Evolutionary conservation across 2,797 vertebrate species (phyloP), one percentile per base, ranked within the genome.

Genomic region (Sebastes cheni): DNA sequence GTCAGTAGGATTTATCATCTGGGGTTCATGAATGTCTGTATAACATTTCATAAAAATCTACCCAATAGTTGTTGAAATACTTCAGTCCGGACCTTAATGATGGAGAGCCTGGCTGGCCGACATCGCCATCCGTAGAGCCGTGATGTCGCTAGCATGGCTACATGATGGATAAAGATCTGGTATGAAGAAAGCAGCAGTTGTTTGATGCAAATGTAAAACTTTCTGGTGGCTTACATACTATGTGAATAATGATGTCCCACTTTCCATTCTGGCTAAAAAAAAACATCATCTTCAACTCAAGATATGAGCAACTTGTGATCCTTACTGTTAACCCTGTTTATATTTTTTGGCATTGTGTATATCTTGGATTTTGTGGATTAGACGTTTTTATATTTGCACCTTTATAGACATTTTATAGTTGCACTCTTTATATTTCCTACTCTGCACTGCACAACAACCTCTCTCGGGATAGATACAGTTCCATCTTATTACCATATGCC

Each of bases 141-240:
- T 54, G 9, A 29, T 50, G 42, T 16, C 0, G 14, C 8, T 13
- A 1, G 7, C 7, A 4, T 56, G 36, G 1, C 36, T 58, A 14
- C 36, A 46, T 34, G 20, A 50, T 46, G 16, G 30, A 60, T 60
- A 54, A 34, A 67, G 55, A 27, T 68, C 36, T 67, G 39, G 2
- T 30, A 27, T 22, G 36, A 67, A 7, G 8, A 56, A 61, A n/a
- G 59, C 58, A 58, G 20, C 16, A 36, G 22, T 18, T 56, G 22
- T 72, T 73, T 66, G 27, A 36, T 61, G 32, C 6, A 55, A 66
- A 29, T 62, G 10, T 80, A 6, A 39, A 66, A 29, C 13, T 52
- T 54, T 42, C 5, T 25, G 4, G 10, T 52, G 54, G 16, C 39
- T 46, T 46, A 46, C 52, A 8, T 30, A 7, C 6, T 14, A 56